Base-by-base conservation (phyloP, 2,113 vertebrate genomes). In the Globicephala melas region DNA sequence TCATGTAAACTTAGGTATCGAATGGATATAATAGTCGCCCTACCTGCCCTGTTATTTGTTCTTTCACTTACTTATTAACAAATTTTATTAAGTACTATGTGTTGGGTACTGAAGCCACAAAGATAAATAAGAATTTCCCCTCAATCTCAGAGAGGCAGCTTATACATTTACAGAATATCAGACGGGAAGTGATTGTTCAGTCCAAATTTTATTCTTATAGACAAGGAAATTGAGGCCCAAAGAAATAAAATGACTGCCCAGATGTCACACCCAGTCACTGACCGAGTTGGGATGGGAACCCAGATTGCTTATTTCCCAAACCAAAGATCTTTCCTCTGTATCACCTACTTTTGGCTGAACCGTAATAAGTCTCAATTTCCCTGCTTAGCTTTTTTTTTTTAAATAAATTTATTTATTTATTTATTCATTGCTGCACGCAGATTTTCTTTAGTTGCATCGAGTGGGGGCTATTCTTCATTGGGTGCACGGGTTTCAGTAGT, bases 61-160 rank as follows among this genome's bases (percentile, higher is more conserved):
- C 77, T 53, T 68, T 92, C 23, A 60, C 50, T 82, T 50, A 15
- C 18, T 76, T 71, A 77, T 89, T 26, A 80, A 33, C 25, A 38
- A 94, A 12, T n/a, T 70, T 70, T 60, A 68, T 55, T 58, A 81
- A 83, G 31, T 62, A 68, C 21, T 68, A 0, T 58, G 15, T 60
- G 79, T 82, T 91, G 74, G 36, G 2, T 67, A 73, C 21, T 65
- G 21, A 47, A 5, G 21, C 41, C 77, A 44, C n/a, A 88, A 93
- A 93, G 55, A 84, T 80, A 89, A 91, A 14, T 58, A 91, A 86
- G 31, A 93, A 89, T 79, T 73, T 71, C 13, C 33, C 36, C n/a
- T 95, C 73, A 77, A 8, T 77, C 38, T 89, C 81, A 71, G 86
- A 95, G 50, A 70, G 18, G 25, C 25, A 26, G 8, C 67, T 83